phyloP scores from a whole-genome alignment of 2,797 vertebrate species.

The Chelon labrosus region DNA sequence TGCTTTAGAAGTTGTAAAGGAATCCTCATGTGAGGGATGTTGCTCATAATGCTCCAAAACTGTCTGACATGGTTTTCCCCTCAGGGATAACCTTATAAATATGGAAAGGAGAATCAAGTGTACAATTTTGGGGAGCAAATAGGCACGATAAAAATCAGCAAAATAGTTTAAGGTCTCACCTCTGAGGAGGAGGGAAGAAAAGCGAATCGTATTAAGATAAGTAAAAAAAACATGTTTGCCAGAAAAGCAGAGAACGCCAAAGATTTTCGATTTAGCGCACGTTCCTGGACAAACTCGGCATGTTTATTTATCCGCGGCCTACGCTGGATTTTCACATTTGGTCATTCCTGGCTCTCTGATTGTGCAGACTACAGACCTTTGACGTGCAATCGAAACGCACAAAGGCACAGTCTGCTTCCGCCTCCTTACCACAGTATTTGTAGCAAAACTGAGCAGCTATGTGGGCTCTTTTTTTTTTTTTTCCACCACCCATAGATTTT shows the following conservation, averaged over 20 bases:
- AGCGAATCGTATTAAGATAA: slow-evolving; percentile 49
- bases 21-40: slow-evolving; percentile 71
- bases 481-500: slow-evolving; percentile 59
- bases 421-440: slow-evolving; percentile 44
- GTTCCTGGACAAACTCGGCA: slow-evolving; percentile 14
- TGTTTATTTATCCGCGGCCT: slow-evolving; percentile 7
- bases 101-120: slow-evolving; percentile 76
- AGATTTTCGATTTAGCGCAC: slow-evolving; percentile 17
- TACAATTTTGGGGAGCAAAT: slow-evolving; percentile 71
- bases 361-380: slow-evolving; percentile 13
- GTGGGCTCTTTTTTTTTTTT: slow-evolving; percentile 41
- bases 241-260: slow-evolving; percentile 31
- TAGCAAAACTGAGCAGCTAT: slow-evolving; percentile 76
- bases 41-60: slow-evolving; percentile 72
- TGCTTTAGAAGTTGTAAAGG: slow-evolving; percentile 69
- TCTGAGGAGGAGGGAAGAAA: slow-evolving; percentile 47
- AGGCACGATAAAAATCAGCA: slow-evolving; percentile 70
- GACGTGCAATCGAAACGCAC: slow-evolving; percentile 34
- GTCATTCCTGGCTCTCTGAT: slow-evolving; percentile 20
- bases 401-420: slow-evolving; percentile 48
- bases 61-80: slow-evolving; percentile 70
- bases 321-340: neutral
- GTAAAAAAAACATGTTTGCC: slow-evolving; percentile 47
- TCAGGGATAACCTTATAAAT: slow-evolving; percentile 72
- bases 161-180: slow-evolving; percentile 67